phyloP scores from a whole-genome alignment of 2,113 vertebrate species.

The Fregata magnificens region DNA sequence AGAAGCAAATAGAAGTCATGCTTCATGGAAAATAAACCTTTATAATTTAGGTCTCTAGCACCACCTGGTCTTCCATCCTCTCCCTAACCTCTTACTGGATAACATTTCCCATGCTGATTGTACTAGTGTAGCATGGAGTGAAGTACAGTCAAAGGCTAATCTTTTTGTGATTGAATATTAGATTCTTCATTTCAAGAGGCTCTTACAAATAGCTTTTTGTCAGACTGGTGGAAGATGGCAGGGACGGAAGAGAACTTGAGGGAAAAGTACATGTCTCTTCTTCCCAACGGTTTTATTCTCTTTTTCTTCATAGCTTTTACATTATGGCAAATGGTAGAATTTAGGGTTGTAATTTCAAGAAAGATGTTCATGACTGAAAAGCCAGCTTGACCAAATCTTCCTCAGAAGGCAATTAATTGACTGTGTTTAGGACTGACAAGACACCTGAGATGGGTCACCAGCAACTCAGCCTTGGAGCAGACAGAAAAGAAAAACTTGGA shows the following conservation, averaged over 20 bases:
- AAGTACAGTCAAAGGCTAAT: slow-evolving; percentile 49
- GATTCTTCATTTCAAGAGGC: slow-evolving; percentile 30
- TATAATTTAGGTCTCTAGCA: background rate
- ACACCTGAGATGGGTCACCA: background rate
- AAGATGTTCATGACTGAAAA: background rate
- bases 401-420: background rate
- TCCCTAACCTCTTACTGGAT: background rate
- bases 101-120: slow-evolving; percentile 26
- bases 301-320: background rate
- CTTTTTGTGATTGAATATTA: slow-evolving; percentile 46
- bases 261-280: background rate
- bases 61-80: background rate
- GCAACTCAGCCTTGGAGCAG: background rate
- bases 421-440: background rate
- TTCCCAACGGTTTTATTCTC: background rate
- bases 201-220: slow-evolving; percentile 32
- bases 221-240: background rate
- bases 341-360: background rate
- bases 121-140: background rate
- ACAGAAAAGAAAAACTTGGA: background rate
- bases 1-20: slow-evolving; percentile 1
- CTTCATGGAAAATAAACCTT: slow-evolving; percentile 9
- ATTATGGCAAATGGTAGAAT: background rate
- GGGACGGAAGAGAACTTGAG: background rate
- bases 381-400: background rate